Base-by-base conservation (phyloP, 1,140 invertebrate genomes). In the Trachelipus rathkii region DNA sequence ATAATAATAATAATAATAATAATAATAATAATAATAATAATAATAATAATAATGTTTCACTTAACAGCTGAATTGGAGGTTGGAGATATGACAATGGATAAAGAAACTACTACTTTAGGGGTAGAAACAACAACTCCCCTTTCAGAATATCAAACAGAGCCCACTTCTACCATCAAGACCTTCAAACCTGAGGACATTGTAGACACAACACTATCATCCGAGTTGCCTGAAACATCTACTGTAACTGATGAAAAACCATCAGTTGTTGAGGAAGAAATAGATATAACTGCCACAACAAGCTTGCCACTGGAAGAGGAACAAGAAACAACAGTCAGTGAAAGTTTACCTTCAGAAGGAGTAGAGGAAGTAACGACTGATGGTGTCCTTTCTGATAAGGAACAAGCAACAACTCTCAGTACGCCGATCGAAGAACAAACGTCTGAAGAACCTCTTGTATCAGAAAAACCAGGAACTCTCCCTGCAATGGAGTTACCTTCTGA, bases 401-500 rank as follows among this genome's bases (percentile, higher is more conserved):
- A 66, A 66, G 7, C 7, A n/a, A 66, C 45, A 15, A 33, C 33
- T 33, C 33, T 33, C 2, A 33, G 33, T 33, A 33, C 33, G 33
- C 33, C 33, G 53, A 13, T 69, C 53, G 74, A 72, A 71, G 68
- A 76, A 33, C 71, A 76, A 76, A 71, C 73, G 21, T 44, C 44
- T 81, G 76, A 79, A 71, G 69, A 71, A 76, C n/a, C 43, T 43
- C 53, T 10, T 71, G 68, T 73, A 76, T 43, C 72, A 73, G 44
- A 70, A 73, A 67, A 24, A 72, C 44, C 80, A 74, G 77, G 75
- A 46, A 76, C 73, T 45, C 67, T 78, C 69, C 69, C 45, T 69
- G 46, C 78, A 10, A 23, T 2, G 7, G 15, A 3, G 7, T 23
- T 7, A n/a, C 60, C 60, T 66, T 66, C 60, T 66, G 60, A 66